Evolutionary conservation across 2,113 vertebrate genomes (phyloP), one percentile per base, ranked within the genome.

Genomic region (Ranitomeya imitator): DNA sequence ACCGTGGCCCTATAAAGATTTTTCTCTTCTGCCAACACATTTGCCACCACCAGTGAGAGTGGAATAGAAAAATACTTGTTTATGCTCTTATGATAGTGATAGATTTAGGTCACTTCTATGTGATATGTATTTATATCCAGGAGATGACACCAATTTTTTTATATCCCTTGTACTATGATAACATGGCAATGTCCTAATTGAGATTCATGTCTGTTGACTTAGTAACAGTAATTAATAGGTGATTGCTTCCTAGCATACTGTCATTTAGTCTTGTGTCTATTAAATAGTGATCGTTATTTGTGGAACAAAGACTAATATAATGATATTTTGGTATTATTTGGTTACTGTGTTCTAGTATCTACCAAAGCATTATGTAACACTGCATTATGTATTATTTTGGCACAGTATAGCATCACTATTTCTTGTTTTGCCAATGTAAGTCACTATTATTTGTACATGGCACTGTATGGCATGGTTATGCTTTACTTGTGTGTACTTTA

Each of bases 61-160:
- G 16, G 23, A 11, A 59, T 23, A 57, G 26, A 26, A 76, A 73
- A 85, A 85, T 85, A 59, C 52, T 4, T 73, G 52, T 74, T 85
- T 74, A 74, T 85, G n/a, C 16, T 74, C 67, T 45, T 65, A 12
- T 85, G 67, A 74, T 52, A 74, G 57, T 85, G 83, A 74, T 85
- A 18, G 67, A 85, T 85, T 74, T 85, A 57, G 67, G 83, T 85
- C 67, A 74, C 54, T 85, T 84, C 9, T 9, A 55, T 37, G 67
- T 85, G 69, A 74, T 85, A 45, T 3, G 37, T 45, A 85, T 85
- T 85, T 85, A 85, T 85, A 85, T 74, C 51, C 5, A n/a, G 14
- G 2, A 26, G 67, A 85, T 74, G 37, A 37, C 59, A 31, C 31
- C 23, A 57, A 54, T 23, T 55, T 37, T 85, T 85, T 59, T 57